Base-by-base conservation (phyloP, 2,888 invertebrate species). In the Rhingia rostrata region DNA sequence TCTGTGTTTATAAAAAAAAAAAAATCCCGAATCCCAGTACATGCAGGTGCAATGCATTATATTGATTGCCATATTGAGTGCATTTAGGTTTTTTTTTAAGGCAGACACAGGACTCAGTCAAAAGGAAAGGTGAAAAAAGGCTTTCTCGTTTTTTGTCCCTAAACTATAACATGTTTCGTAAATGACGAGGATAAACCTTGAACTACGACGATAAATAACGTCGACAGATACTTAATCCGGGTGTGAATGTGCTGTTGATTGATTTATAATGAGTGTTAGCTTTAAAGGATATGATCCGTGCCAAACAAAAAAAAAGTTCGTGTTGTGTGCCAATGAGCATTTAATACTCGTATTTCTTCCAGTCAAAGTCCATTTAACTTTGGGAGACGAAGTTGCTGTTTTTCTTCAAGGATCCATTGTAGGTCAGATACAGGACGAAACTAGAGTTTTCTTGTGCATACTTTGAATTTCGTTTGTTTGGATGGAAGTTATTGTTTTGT, bases 201-300 rank as follows among this genome's bases (percentile, higher is more conserved):
- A 70, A 70, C 49, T 58, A 32, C 12, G 39, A 41, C 6, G 43
- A 66, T 66, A 53, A 66, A 66, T 53, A 66, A 53, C 12, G 69
- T 30, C 35, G 60, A 72, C 60, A 72, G 70, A 41, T n/a, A 51
- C 51, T 72, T 70, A 49, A 14, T 47, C 58, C 10, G 4, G 2
- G 37, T 47, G 67, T 47, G 22, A 56, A 69, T 69, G 58, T 37
- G 47, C n/a, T 39, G 30, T 10, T 70, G 69, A 70, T 47, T 70
- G 69, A 70, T 70, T 58, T 67, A 67, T 67, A 67, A 67, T 67
- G 67, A 54, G 54, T 12, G 49, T 12, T 12, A 39, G 51, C 51
- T 51, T n/a, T 12, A 12, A 9, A 32, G 32, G 60, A 43, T 43
- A 54, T 60, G 43, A 43, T 60, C 32, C 32, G 60, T 60, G 60